Conservation (phyloP, 2,113 vertebrate species). For the Ramphastos sulfuratus region DNA sequence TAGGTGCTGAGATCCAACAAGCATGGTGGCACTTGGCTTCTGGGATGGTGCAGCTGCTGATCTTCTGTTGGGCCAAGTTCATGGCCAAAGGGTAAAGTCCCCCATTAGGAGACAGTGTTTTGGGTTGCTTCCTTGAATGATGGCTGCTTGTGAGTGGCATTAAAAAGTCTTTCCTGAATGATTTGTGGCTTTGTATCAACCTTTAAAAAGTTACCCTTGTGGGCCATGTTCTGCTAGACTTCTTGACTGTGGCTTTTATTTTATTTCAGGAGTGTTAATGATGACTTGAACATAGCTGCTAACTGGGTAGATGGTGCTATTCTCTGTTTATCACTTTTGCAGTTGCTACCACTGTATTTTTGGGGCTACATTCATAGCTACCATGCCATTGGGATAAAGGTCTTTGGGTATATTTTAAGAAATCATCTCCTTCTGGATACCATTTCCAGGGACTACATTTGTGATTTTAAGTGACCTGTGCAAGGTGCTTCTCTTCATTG, state of each 20-base stretch:
- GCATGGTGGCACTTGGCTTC: neutral
- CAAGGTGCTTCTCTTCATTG: neutral
- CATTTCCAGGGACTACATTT: neutral
- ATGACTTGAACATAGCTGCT: neutral
- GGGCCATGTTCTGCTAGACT: neutral
- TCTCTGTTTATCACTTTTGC: neutral
- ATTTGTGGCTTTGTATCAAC: neutral
- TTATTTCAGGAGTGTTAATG: neutral
- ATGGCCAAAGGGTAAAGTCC: neutral
- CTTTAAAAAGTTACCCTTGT: neutral
- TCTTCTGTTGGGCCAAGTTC: neutral
- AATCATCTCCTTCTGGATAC: neutral
- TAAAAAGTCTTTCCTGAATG: neutral
- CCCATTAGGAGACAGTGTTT: neutral
- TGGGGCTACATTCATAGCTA: neutral
- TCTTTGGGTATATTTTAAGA: neutral
- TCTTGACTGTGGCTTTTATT: neutral
- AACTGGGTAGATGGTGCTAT: neutral
- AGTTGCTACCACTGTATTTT: neutral
- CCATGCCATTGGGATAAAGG: fast-evolving
- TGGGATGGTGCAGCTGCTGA: neutral
- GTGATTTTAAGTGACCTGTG: neutral
- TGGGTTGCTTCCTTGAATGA: neutral
- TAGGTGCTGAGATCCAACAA: neutral
- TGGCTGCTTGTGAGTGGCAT: neutral